Evolutionary conservation across 2,888 invertebrate genomes (phyloP).

Genomic region (Xanthia togata): DNA sequence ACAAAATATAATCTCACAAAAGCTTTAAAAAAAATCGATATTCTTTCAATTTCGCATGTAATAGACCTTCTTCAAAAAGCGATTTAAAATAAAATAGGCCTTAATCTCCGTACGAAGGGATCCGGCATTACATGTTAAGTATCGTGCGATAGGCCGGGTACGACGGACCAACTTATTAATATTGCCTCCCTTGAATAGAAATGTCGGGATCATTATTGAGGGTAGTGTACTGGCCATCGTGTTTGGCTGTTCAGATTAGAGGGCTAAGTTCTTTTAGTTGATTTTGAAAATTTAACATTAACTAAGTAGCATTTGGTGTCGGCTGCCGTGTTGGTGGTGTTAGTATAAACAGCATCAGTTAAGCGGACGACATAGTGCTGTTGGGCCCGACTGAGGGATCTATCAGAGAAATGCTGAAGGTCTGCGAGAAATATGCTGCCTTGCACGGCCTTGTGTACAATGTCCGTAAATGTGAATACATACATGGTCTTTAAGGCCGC

Average conservation of each 20-base stretch:
- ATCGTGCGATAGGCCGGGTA: constrained; percentile 55
- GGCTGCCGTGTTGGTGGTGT: no score
- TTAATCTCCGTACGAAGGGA: constrained; percentile 64
- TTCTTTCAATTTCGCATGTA: constrained; percentile 61
- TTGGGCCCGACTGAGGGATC: no score
- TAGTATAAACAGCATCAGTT: no score
- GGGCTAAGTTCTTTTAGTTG: background rate
- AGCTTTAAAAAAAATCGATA: constrained; percentile 47
- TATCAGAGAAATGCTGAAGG: no score
- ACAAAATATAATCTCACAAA: constrained; percentile 49
- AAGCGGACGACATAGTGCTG: no score
- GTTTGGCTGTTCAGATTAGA: constrained; percentile 62
- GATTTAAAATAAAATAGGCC: constrained; percentile 66
- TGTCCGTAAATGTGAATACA: no score
- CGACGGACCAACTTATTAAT: constrained; percentile 74
- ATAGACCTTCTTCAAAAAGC: constrained; percentile 63
- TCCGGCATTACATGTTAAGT: constrained; percentile 65
- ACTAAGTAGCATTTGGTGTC: no score
- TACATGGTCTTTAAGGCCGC: no score
- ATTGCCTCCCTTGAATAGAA: constrained; percentile 75
- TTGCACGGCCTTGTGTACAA: no score
- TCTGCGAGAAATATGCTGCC: no score
- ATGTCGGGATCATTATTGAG: constrained; percentile 73
- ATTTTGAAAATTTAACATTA: no score
- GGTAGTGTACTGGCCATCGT: constrained; percentile 68